A percentile compares a stretch with the other conserved stretches of the same genome.
Evolutionary conservation across 2,888 invertebrate genomes (phyloP).

Genomic region (Pterobdella sp.): DNA sequence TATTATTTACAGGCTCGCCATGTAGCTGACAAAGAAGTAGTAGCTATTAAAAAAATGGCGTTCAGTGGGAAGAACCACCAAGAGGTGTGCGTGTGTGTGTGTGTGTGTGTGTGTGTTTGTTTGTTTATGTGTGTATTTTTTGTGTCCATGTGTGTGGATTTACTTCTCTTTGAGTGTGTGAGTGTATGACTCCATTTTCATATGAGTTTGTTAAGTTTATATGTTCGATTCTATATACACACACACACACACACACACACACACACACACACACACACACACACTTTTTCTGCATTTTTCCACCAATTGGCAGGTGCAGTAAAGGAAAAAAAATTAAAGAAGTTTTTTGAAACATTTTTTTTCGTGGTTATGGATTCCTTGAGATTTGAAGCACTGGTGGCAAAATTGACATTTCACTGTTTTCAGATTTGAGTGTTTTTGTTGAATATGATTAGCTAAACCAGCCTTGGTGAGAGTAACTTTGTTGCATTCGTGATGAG

Average conservation of each 20-base stretch:
- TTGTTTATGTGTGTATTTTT: too few species aligned
- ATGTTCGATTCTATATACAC: background rate
- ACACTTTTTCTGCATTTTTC: background rate
- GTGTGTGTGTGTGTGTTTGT: too few species aligned
- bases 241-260: background rate
- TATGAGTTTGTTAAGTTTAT: background rate
- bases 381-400: too few species aligned
- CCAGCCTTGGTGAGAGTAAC: too few species aligned
- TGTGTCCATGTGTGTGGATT: background rate
- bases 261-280: background rate
- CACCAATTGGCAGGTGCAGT: too few species aligned
- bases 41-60: constrained; percentile 99
- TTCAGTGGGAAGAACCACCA: constrained; percentile 82
- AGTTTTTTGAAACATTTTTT: too few species aligned
- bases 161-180: background rate
- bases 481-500: too few species aligned
- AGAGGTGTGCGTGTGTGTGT: constrained; percentile 48
- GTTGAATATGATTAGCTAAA: too few species aligned
- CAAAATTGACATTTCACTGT: too few species aligned
- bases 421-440: too few species aligned
- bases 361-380: too few species aligned
- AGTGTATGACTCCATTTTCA: background rate
- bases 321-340: too few species aligned
- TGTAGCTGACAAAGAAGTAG: constrained; percentile 88
- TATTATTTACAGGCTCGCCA: constrained; percentile 62